These are phyloP conservation scores for Channa argus DNA, from an alignment of 2,113 vertebrate species.

Conservation along the genomic window DNA sequence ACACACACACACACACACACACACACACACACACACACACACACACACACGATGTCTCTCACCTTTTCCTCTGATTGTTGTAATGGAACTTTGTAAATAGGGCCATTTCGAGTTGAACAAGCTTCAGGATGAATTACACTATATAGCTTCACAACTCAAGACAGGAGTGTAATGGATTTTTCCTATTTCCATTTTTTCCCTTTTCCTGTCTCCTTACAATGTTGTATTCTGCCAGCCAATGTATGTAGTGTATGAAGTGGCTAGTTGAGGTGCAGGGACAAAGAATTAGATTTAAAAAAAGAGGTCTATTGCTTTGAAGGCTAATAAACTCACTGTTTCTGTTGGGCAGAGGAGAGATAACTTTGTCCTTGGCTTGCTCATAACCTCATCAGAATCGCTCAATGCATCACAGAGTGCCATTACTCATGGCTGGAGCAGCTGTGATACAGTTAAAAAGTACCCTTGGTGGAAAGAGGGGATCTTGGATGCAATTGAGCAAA, in stretches of 20 bases:
- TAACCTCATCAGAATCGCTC: conserved; percentile 80
- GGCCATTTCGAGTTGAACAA: conserved; percentile 73
- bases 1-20: conserved; percentile 2
- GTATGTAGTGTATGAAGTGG: conserved; percentile 44
- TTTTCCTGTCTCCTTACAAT: conserved; percentile 21
- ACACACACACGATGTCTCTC: neutral
- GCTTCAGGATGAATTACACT: conserved; percentile 75
- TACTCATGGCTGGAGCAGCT: conserved; percentile 71
- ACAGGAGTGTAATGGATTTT: conserved; percentile 71
- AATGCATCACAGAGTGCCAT: conserved; percentile 75
- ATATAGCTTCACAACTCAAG: conserved; percentile 66
- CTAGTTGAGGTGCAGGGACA: conserved; percentile 37
- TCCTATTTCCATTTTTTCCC: conserved; percentile 39
- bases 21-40: conserved; percentile 1
- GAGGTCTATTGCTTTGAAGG: conserved; percentile 54
- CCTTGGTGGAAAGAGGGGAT: conserved; percentile 51
- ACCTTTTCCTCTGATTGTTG: conserved; percentile 51
- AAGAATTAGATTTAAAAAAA: conserved; percentile 55
- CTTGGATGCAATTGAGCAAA: conserved; percentile 30
- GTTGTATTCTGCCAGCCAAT: conserved; percentile 50
- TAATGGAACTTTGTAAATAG: conserved; percentile 76
- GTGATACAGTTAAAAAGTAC: conserved; percentile 73
- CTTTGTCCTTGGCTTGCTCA: conserved; percentile 80
- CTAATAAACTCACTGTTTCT: conserved; percentile 78
- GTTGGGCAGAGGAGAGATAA: conserved; percentile 75